A percentile compares a stretch with the other conserved stretches of the same genome.
Conservation (phyloP, 2,888 invertebrate species). For the Gnatocerus cornutus region DNA sequence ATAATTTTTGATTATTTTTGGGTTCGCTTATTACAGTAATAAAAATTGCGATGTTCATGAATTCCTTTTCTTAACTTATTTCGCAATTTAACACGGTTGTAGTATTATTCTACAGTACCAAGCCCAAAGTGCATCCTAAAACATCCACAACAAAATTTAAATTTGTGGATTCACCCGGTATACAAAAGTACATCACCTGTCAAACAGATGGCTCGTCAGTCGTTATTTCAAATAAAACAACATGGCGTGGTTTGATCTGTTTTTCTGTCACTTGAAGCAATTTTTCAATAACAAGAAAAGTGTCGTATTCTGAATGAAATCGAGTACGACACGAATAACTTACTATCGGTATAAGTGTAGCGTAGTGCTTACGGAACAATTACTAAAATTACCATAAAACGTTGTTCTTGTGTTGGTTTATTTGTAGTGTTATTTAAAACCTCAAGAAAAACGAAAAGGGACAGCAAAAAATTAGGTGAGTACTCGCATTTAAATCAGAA, state of each 20-base stretch:
- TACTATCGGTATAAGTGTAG: constrained; percentile 32
- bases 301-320: constrained; percentile 42
- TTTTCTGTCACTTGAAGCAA: constrained; percentile 49
- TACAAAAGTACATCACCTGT: constrained; percentile 2
- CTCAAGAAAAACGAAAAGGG: constrained; percentile 29
- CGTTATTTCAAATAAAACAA: constrained; percentile 54
- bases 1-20: too few species aligned
- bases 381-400: constrained; percentile 39
- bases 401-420: constrained; percentile 13
- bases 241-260: constrained; percentile 56
- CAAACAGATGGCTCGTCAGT: constrained; percentile 45
- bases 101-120: too few species aligned
- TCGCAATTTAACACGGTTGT: too few species aligned
- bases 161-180: background rate
- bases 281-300: constrained; percentile 42
- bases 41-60: too few species aligned
- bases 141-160: background rate
- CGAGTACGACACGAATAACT: constrained; percentile 24
- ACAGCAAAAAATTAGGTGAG: constrained; percentile 30
- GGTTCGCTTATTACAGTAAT: too few species aligned
- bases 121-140: background rate
- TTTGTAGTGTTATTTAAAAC: constrained; percentile 45
- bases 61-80: too few species aligned
- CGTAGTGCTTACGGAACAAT: constrained; percentile 33
- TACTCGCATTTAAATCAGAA: constrained; percentile 16